A percentile compares a stretch with the other conserved stretches of the same genome.
These are phyloP conservation scores for Patiria miniata DNA, from an alignment of 35 echinoderm and acorn worm genomes.

Conservation along the genomic window DNA sequence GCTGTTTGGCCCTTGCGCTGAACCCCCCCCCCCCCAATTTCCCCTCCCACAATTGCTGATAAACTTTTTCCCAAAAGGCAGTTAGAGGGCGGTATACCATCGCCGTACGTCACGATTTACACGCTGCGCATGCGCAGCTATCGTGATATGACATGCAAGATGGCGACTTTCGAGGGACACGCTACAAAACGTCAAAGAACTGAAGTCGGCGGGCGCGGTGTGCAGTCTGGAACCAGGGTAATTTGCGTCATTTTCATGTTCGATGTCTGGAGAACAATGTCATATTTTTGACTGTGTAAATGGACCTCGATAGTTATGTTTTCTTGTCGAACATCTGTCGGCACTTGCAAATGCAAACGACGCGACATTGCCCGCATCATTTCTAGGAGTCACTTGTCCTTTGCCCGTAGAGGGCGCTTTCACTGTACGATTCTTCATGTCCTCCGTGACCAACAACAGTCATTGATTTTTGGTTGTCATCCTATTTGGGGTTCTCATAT, in stretches of 20 bases:
- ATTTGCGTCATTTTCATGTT: background rate
- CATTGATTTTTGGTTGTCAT: too few relatives aligned
- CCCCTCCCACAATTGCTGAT: too few relatives aligned
- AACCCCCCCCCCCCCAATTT: too few relatives aligned
- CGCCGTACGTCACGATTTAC: too few relatives aligned
- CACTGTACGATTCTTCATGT: background rate
- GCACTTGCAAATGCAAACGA: too few relatives aligned
- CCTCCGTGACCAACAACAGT: background rate
- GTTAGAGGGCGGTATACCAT: too few relatives aligned
- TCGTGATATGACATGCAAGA: slow-evolving; percentile 4
- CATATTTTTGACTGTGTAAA: background rate
- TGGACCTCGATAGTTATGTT: background rate
- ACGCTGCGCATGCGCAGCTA: too few relatives aligned
- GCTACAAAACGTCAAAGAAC: slow-evolving; percentile 97
- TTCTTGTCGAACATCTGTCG: background rate
- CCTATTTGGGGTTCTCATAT: too few relatives aligned
- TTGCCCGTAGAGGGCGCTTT: background rate
- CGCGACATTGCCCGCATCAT: too few relatives aligned
- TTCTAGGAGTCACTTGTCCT: too few relatives aligned
- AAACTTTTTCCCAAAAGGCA: too few relatives aligned
- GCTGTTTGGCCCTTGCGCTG: too few relatives aligned
- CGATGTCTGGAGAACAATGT: background rate
- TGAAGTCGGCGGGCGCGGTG: slow-evolving; percentile 87
- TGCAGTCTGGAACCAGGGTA: slow-evolving; percentile 94
- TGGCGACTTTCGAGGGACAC: slow-evolving; percentile 94